phyloP scores from a whole-genome alignment of 2,888 invertebrate genomes.

The Andrena praecox region DNA sequence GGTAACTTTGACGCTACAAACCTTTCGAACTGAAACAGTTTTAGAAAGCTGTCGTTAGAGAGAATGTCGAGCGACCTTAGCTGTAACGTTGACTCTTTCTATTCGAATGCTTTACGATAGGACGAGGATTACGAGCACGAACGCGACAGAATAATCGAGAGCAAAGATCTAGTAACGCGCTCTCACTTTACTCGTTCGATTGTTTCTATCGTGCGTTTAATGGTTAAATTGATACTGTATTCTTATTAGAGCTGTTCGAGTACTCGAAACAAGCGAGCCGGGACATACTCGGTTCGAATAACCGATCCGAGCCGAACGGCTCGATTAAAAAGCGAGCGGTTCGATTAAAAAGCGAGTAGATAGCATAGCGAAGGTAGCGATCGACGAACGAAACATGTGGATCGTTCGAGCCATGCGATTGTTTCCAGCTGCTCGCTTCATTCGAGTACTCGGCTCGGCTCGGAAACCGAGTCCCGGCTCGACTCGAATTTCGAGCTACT shows the following conservation, averaged over 20 bases:
- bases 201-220: background rate
- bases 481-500: too few relatives aligned
- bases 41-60: conserved; percentile 4
- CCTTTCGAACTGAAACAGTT: conserved; percentile 20
- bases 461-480: too few relatives aligned
- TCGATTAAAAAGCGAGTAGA: too few relatives aligned
- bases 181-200: background rate
- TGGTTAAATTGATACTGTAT: conserved; percentile 2
- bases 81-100: background rate
- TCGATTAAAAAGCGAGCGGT: too few relatives aligned
- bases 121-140: background rate
- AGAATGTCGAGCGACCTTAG: conserved; percentile 2
- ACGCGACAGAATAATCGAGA: background rate
- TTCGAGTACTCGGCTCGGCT: too few relatives aligned
- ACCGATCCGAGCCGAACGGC: too few relatives aligned
- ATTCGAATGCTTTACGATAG: conserved; percentile 1
- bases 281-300: too few relatives aligned
- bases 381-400: too few relatives aligned
- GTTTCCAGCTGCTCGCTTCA: too few relatives aligned
- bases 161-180: background rate
- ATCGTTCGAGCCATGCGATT: too few relatives aligned
- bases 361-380: too few relatives aligned
- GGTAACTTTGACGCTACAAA: conserved; percentile 74
- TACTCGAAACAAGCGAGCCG: too few relatives aligned
- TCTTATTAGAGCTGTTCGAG: background rate